Base-by-base conservation (phyloP, 1,140 invertebrate genomes). In the Grapholita molesta region DNA sequence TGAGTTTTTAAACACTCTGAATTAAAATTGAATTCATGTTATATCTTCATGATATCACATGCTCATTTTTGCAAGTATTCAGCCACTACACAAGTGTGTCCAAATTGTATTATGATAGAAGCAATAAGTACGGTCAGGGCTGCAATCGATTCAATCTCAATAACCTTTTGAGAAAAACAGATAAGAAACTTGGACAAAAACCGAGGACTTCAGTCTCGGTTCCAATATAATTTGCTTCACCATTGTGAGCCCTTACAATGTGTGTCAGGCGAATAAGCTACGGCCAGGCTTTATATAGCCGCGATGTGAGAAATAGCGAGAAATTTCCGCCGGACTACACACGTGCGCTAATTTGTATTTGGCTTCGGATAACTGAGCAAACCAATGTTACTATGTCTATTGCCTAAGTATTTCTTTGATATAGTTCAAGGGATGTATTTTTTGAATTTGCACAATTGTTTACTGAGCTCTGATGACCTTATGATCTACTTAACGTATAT, bases 181-280 rank as follows among this genome's bases (percentile, higher is more conserved):
- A 61, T 15, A 61, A 61, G 55, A 61, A 61, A 61, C 55, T 61
- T 61, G 55, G 12, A 61, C 55, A 61, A 61, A 61, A 61, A 61
- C 55, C 55, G 24, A 15, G 25, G 55, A 61, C n/a, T 5, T 28
- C 24, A 61, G 55, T 12, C 3, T 28, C 55, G 55, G 55, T n/a
- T 61, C 55, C 55, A 30, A 61, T 61, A 61, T 61, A 61, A 61
- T 61, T 61, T 61, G 55, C 55, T 61, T 15, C 55, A 30, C 55
- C n/a, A 61, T 61, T 61, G 55, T 61, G 24, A n/a, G n/a, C 12
- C 38, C 25, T 52, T 61, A 61, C 55, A 61, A 61, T 30, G 25
- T 61, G 55, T 61, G 25, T 61, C 55, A 28, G 24, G 24, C 55
- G 55, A 30, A 61, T 61, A 61, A 61, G 11, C 25, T 61, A 61